phyloP scores from a whole-genome alignment of 2,888 invertebrate genomes.

The Cephalotes varians region DNA sequence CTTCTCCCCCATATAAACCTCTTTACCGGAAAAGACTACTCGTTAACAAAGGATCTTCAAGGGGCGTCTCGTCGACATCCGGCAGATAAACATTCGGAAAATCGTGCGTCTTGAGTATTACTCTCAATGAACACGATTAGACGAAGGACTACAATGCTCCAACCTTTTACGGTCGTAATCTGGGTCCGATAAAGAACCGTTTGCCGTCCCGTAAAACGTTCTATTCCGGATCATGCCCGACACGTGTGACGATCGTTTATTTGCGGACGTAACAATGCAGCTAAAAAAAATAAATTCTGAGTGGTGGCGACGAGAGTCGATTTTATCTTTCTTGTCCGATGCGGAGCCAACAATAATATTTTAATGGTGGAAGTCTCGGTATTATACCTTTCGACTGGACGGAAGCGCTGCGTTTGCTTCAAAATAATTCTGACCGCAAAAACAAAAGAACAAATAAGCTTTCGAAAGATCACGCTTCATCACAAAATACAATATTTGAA shows the following conservation, averaged over 20 bases:
- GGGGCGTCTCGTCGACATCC: not conserved
- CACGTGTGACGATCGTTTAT: not conserved
- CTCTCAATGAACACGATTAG: not conserved
- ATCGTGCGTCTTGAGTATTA: not conserved
- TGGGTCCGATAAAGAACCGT: not conserved
- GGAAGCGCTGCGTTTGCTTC: not conserved
- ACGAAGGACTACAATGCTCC: not conserved
- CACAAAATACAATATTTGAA: not conserved
- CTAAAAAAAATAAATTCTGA: not conserved
- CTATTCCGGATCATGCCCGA: no score
- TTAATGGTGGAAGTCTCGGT: not conserved
- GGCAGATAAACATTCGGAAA: slow-evolving; percentile 1
- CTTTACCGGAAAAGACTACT: slow-evolving; percentile 55
- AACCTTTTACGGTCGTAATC: not conserved
- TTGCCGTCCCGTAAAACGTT: no score
- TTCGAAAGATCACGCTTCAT: not conserved
- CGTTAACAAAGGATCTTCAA: slow-evolving; percentile 60
- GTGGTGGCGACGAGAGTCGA: not conserved
- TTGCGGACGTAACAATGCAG: not conserved
- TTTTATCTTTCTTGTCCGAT: not conserved
- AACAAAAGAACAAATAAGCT: not conserved
- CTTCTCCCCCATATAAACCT: slow-evolving; percentile 48
- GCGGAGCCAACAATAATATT: not conserved
- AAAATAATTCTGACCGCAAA: not conserved
- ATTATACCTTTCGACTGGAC: not conserved